Percentiles rank a stretch among this genome's conserved stretches.
Conservation (phyloP, 2,888 invertebrate genomes). For the Terebella lapidaria region DNA sequence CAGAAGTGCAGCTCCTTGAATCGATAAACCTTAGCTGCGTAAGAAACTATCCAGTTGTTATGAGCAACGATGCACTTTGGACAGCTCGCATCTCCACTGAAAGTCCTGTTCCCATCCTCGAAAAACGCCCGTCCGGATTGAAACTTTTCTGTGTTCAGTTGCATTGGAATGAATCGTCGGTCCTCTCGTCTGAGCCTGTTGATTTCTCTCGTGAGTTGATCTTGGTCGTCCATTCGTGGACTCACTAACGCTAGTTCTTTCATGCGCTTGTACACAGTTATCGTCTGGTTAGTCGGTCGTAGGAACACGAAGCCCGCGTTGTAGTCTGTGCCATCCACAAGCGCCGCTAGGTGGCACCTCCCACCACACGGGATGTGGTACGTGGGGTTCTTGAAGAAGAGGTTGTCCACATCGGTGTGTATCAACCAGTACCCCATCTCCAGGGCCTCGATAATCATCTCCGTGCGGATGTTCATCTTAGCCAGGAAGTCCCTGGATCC, state of each 20-base stretch:
- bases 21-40: conserved; percentile 16
- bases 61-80: conserved; percentile 11
- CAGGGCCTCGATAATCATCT: conserved; percentile 12
- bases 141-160: conserved; percentile 5
- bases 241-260: not conserved
- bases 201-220: not conserved
- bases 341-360: conserved; percentile 6
- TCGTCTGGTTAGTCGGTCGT: not conserved
- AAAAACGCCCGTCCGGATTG: conserved; percentile 11
- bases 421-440: conserved; percentile 11
- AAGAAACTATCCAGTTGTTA: conserved; percentile 18
- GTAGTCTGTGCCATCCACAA: not conserved
- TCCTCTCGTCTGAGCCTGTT: not conserved
- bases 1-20: conserved; percentile 15
- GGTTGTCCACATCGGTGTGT: conserved; percentile 14
- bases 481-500: conserved; percentile 6
- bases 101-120: conserved; percentile 3
- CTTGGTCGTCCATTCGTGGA: conserved; percentile 11
- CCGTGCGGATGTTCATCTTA: conserved; percentile 17
- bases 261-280: conserved; percentile 7
- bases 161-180: not conserved
- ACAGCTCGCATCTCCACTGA: not conserved
- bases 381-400: conserved; percentile 13
- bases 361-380: not conserved
- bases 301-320: conserved; percentile 12